phyloP scores from a whole-genome alignment of 2,888 invertebrate species.

The Hirtodrosophila trivittata region DNA sequence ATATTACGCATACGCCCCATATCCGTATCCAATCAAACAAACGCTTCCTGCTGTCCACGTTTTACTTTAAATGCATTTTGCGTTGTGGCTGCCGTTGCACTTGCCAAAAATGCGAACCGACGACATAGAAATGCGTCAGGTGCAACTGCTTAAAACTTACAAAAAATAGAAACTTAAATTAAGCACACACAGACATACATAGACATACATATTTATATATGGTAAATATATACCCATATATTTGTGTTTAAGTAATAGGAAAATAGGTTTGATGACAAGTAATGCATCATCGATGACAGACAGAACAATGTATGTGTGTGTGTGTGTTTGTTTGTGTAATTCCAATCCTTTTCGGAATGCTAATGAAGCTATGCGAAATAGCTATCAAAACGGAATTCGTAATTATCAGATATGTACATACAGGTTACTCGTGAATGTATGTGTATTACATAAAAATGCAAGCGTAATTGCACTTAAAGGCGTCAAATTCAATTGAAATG shows the following conservation, averaged over 20 bases:
- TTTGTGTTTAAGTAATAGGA: too few species aligned
- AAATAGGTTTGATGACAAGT: too few species aligned
- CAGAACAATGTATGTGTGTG: too few species aligned
- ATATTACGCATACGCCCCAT: constrained; percentile 64
- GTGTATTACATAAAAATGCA: background rate
- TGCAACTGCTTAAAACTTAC: constrained; percentile 32
- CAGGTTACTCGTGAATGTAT: too few species aligned
- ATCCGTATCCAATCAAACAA: constrained; percentile 33
- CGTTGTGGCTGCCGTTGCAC: constrained; percentile 30
- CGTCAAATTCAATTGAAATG: constrained; percentile 38
- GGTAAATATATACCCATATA: constrained; percentile 8
- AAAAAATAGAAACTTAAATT: constrained; percentile 10
- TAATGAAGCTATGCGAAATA: too few species aligned
- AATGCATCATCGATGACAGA: too few species aligned
- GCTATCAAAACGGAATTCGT: too few species aligned
- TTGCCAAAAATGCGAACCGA: constrained; percentile 60
- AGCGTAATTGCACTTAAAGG: constrained; percentile 50
- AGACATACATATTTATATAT: background rate
- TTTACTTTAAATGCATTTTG: constrained; percentile 32
- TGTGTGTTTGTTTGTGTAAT: too few species aligned
- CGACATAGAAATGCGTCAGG: constrained; percentile 39
- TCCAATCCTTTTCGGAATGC: too few species aligned
- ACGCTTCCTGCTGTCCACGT: constrained; percentile 38
- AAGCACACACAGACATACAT: too few species aligned
- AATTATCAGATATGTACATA: too few species aligned